Conservation (phyloP, 2,888 invertebrate genomes). For the Uloborus plumipes region DNA sequence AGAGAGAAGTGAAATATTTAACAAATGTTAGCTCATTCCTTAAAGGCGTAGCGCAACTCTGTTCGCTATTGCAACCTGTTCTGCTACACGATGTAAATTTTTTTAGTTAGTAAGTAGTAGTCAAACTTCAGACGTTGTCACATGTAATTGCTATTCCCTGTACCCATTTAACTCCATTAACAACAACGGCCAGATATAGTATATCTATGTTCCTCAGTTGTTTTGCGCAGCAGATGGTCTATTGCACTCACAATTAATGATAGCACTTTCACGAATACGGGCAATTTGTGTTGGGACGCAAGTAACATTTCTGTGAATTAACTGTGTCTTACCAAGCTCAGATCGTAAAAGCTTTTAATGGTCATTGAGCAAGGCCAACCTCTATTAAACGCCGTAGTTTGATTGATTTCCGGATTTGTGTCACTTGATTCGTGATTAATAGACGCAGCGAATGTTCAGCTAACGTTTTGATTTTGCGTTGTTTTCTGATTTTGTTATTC, state of each 20-base stretch:
- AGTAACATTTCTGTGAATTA: constrained; percentile 51
- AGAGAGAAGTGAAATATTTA: no score
- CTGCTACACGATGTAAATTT: no score
- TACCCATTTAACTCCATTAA: constrained; percentile 42
- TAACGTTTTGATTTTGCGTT: neutral
- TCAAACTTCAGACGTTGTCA: no score
- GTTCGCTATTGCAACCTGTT: no score
- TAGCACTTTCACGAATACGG: constrained; percentile 48
- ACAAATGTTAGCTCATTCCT: no score
- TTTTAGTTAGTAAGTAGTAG: no score
- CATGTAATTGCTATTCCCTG: constrained; percentile 20
- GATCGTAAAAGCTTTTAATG: constrained; percentile 48
- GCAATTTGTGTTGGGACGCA: constrained; percentile 41
- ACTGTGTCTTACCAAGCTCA: constrained; percentile 25
- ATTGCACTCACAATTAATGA: constrained; percentile 51
- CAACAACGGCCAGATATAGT: neutral
- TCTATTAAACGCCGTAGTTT: constrained; percentile 39
- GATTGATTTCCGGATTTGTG: constrained; percentile 44
- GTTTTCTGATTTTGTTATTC: no score
- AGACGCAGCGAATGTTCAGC: constrained; percentile 15
- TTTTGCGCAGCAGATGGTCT: constrained; percentile 50
- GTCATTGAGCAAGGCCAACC: constrained; percentile 32
- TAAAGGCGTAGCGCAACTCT: no score
- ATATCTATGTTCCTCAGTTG: constrained; percentile 20
- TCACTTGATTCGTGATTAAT: constrained; percentile 40